Base-by-base conservation (phyloP, 1,140 invertebrate genomes). In the Spodoptera frugiperda region DNA sequence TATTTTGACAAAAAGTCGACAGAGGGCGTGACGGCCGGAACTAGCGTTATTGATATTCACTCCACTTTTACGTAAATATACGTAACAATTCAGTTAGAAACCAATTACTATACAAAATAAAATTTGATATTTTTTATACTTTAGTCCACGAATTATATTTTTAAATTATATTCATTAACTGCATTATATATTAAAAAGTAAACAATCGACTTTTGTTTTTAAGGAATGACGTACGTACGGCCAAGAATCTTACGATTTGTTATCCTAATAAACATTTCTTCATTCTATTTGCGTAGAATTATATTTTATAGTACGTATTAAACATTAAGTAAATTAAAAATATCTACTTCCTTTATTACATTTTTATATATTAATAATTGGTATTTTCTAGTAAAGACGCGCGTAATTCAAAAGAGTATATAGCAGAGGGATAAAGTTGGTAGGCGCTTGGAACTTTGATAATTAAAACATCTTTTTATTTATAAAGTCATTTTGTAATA, bases 11-110 rank as follows among this genome's bases (percentile, higher is more conserved):
- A 79, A 76, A 77, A 54, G 49, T 73, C 82, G 65, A 73, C 75
- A 91, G 91, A 88, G 86, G 88, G 90, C 87, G 87, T 77, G 78
- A 54, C 76, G 30, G 82, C 85, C 90, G 91, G 90, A 92, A 86
- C 83, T 80, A 67, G 71, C 77, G 74, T 75, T 92, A 91, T 91
- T 88, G 91, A 92, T 73, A 59, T 55, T 71, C 3, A 44, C 15
- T 61, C 17, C n/a, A 39, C n/a, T 44, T 44, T 61, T 44, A 3
- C 17, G 57, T n/a, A n/a, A n/a, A 63, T 17, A 10, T 44, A 1
- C 9, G 9, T 15, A 17, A 53, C 6, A 17, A 14, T 17, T 19
- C 12, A 14, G 3, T n/a, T 30, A 14, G 12, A 25, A 14, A 6
- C 3, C 1, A 57, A 14, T 21, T 30, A 30, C 12, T 30, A 57